phyloP scores from a whole-genome alignment of 2,113 vertebrate genomes.

The Prionailurus viverrinus region DNA sequence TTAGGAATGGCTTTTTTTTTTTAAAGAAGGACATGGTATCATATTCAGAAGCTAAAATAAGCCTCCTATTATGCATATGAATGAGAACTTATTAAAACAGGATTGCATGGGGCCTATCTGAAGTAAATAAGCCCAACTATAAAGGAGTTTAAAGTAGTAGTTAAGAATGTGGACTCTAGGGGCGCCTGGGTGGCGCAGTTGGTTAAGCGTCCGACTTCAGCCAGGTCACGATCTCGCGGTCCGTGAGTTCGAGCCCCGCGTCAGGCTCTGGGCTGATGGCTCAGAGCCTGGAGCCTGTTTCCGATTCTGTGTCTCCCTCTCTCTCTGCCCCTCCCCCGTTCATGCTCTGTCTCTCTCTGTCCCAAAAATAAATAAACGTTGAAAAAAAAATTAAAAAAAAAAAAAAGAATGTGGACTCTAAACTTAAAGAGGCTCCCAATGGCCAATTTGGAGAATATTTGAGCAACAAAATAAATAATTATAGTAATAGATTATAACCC shows the following conservation, averaged over 20 bases:
- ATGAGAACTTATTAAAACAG: not conserved
- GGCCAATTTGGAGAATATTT: not conserved
- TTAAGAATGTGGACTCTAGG: not conserved
- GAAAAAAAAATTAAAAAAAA: too few relatives aligned
- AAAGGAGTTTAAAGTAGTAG: not conserved
- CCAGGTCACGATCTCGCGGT: too few relatives aligned
- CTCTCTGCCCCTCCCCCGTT: too few relatives aligned
- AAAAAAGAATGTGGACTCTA: not conserved
- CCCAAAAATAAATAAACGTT: too few relatives aligned
- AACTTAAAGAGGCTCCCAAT: not conserved
- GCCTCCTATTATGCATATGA: not conserved
- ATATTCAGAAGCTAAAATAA: constrained; percentile 41
- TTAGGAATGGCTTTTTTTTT: not conserved
- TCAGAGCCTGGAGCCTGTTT: too few relatives aligned
- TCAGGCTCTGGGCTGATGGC: too few relatives aligned
- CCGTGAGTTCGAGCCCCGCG: too few relatives aligned
- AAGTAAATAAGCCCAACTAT: not conserved
- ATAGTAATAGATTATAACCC: not conserved
- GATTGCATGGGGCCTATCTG: not conserved
- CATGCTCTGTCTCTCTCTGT: too few relatives aligned
- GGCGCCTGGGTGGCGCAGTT: too few relatives aligned
- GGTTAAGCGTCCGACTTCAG: too few relatives aligned
- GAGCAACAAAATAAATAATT: constrained; percentile 53
- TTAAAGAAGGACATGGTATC: not conserved
- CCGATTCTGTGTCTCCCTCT: too few relatives aligned